Conservation (phyloP, 2,797 vertebrate genomes). For the Peromyscus eremicus region DNA sequence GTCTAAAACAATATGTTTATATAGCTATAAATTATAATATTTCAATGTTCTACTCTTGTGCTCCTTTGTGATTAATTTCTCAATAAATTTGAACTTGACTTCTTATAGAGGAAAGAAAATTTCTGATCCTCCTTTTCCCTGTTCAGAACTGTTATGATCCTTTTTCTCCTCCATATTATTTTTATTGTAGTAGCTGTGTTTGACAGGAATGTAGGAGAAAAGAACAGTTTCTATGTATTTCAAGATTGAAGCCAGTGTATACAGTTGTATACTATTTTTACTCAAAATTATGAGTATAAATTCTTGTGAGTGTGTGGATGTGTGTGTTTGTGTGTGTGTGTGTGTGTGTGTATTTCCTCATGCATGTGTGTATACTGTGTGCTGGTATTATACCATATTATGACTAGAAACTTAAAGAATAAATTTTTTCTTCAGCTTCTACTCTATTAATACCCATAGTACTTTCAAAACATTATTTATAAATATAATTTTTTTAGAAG, state of each 20-base stretch:
- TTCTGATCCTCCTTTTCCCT: not conserved
- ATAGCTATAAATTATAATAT: not conserved
- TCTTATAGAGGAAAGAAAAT: slow-evolving; percentile 22
- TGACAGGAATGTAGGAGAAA: not conserved
- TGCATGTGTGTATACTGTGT: not conserved
- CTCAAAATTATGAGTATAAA: not conserved
- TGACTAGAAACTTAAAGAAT: not conserved
- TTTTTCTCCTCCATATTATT: not conserved
- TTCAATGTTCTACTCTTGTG: not conserved
- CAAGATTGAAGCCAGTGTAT: not conserved
- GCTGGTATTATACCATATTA: slow-evolving; percentile 36
- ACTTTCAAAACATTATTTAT: slow-evolving; percentile 70
- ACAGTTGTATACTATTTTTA: not conserved
- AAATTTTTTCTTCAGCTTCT: slow-evolving; percentile 61
- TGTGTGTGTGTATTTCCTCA: not conserved
- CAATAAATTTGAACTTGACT: slow-evolving; percentile 12
- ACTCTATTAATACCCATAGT: slow-evolving; percentile 34
- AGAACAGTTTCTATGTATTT: not conserved
- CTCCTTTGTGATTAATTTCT: not conserved
- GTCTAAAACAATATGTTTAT: not conserved
- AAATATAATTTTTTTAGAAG: slow-evolving; percentile 81
- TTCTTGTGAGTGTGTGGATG: too few relatives aligned
- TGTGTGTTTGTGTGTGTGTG: not conserved
- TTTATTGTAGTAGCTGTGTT: not conserved
- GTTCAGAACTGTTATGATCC: not conserved